A percentile compares a stretch with the other conserved stretches of the same genome.
Evolutionary conservation across 2,113 vertebrate genomes (phyloP).

Genomic region (Acanthochromis polyacanthus): DNA sequence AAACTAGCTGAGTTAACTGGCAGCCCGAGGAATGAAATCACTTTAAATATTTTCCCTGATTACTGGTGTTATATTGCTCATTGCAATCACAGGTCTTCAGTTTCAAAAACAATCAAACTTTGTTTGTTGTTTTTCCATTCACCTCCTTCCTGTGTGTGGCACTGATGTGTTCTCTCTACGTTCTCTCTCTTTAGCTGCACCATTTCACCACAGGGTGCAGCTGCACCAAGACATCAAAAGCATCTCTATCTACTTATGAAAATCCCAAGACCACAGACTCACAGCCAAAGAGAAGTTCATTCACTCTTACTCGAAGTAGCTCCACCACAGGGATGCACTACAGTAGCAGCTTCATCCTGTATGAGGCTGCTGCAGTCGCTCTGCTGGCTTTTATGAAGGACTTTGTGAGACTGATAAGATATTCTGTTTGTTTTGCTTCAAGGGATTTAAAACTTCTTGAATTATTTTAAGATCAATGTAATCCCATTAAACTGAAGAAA

Average conservation of each 20-base stretch:
- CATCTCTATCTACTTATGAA: constrained; percentile 40
- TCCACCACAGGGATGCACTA: constrained; percentile 22
- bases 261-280: constrained; percentile 42
- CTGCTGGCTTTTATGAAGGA: constrained; percentile 11
- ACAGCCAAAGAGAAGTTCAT: constrained; percentile 47
- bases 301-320: constrained; percentile 37
- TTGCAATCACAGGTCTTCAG: constrained; percentile 17
- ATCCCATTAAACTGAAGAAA: constrained; percentile 36
- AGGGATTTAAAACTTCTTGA: constrained; percentile 27
- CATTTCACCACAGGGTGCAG: constrained; percentile 43
- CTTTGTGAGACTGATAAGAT: constrained; percentile 22
- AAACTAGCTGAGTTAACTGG: constrained; percentile 1
- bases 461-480: constrained; percentile 10
- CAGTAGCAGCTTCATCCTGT: constrained; percentile 27
- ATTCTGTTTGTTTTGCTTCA: constrained; percentile 36
- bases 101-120: constrained; percentile 39
- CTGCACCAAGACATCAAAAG: constrained; percentile 56
- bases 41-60: constrained; percentile 13
- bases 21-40: not conserved
- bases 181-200: constrained; percentile 39
- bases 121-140: constrained; percentile 40
- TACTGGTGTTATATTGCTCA: not conserved
- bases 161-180: constrained; percentile 27
- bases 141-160: constrained; percentile 22
- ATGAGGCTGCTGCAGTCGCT: constrained; percentile 12